Percentiles rank a stretch among this genome's conserved stretches.
Evolutionary conservation across 2,888 invertebrate genomes (phyloP).

Genomic region (Allygus modestus): DNA sequence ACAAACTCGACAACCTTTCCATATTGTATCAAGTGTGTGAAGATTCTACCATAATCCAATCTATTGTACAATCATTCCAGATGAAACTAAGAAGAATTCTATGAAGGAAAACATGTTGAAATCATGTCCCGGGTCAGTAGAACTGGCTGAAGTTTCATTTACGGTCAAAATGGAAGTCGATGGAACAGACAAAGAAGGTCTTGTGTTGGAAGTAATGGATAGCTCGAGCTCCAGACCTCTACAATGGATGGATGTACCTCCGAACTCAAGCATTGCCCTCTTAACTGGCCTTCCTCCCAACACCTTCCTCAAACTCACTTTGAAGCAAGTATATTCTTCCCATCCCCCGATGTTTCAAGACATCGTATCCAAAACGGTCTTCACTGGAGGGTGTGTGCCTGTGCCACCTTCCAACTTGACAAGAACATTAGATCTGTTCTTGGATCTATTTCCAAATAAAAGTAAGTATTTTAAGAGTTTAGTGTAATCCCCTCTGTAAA

Average conservation of each 20-base stretch:
- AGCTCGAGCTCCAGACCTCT: neutral
- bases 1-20: too few species aligned
- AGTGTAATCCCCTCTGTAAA: too few species aligned
- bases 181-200: neutral
- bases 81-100: neutral
- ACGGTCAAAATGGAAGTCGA: conserved; percentile 22
- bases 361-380: conserved; percentile 13
- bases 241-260: conserved; percentile 41
- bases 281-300: conserved; percentile 38
- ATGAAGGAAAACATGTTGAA: conserved; percentile 17
- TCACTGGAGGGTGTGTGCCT: conserved; percentile 24
- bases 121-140: neutral
- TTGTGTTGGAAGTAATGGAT: conserved; percentile 25
- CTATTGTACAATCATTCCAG: too few species aligned
- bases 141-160: conserved; percentile 25
- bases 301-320: conserved; percentile 1
- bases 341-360: neutral
- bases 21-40: too few species aligned
- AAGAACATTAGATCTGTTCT: conserved; percentile 34
- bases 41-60: too few species aligned
- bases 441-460: neutral
- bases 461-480: conserved; percentile 4
- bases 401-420: neutral
- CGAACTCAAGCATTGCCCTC: neutral
- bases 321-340: neutral